Conservation (phyloP, 2,888 invertebrate species). For the Melikaiella ostensackeni region DNA sequence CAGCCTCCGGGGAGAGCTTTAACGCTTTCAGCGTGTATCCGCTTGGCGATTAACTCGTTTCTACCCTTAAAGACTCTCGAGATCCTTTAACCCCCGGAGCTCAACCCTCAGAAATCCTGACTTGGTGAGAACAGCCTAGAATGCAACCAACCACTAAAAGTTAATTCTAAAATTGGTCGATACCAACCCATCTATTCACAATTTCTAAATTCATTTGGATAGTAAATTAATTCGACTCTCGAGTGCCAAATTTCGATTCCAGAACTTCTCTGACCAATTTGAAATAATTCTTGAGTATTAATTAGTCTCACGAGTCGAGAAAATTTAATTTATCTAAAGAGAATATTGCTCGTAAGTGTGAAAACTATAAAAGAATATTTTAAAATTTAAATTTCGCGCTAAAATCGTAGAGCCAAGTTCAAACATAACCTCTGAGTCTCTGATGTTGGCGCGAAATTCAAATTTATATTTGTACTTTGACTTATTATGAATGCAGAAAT, state of each 20-base stretch:
- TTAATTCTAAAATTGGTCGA: constrained; percentile 28
- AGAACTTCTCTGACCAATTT: not conserved
- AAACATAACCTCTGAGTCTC: too few relatives aligned
- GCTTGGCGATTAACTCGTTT: constrained; percentile 60
- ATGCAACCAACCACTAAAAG: constrained; percentile 24
- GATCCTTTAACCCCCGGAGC: constrained; percentile 50
- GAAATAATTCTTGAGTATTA: not conserved
- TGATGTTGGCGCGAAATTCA: too few relatives aligned
- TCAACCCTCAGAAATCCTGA: constrained; percentile 38
- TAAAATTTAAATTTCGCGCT: not conserved
- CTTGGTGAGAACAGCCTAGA: constrained; percentile 33
- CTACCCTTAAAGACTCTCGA: constrained; percentile 53
- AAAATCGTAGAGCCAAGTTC: not conserved
- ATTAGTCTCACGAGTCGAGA: not conserved
- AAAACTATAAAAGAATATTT: not conserved
- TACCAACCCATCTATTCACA: not conserved
- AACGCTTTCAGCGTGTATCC: constrained; percentile 56
- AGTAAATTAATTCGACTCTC: not conserved
- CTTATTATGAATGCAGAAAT: not conserved
- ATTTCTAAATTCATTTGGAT: not conserved
- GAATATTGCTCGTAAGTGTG: not conserved
- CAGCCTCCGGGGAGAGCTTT: constrained; percentile 46
- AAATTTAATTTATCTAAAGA: not conserved
- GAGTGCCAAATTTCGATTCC: not conserved
- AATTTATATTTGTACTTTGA: not conserved